Base-by-base conservation (phyloP, 2,888 invertebrate species). In the Agrochola circellaris region DNA sequence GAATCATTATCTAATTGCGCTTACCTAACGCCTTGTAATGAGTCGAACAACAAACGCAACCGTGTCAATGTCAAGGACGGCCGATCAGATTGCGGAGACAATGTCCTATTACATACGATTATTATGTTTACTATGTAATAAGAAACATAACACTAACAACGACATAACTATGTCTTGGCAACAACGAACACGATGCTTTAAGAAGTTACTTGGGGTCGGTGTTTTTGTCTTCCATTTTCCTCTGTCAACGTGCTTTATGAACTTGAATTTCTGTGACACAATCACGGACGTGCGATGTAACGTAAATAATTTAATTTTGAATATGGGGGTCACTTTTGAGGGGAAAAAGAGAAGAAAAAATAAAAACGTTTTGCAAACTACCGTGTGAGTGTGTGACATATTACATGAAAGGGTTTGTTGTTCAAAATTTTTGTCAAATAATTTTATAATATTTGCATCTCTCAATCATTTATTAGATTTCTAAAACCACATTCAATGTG, bases 11-110 rank as follows among this genome's bases (percentile, higher is more conserved):
- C 77, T 88, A 88, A 87, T 88, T 81, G 75, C 68, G 79, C 77
- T 88, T 83, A 84, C 79, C 70, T 81, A 87, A 84, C 81, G 74
- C 45, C 68, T 73, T 54, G 83, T 89, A 88, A 88, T 85, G 78
- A 85, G 70, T 85, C 76, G 84, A 87, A 89, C 86, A 88, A 88
- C 83, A 86, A 85, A 76, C 82, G 78, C 79, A 79, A 84, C 77
- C 87, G 75, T 89, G 87, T 85, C 91, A 91, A 72, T 90, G 91
- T 85, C 92, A 92, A 91, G 92, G 91, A 83, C 91, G 71, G 69
- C 38, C 73, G 75, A 82, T 86, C 86, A 83, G 82, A 85, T 88
- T 86, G 84, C 76, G 83, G 79, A 87, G 86, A 89, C 89, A 87
- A 88, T 88, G 85, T 85, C 82, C 87, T 86, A 87, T 86, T 85